Evolutionary conservation across 92 coral and sea anemone genomes (phyloP), one percentile per base, ranked within the genome.

Genomic region (Isaurus tuberculatus): DNA sequence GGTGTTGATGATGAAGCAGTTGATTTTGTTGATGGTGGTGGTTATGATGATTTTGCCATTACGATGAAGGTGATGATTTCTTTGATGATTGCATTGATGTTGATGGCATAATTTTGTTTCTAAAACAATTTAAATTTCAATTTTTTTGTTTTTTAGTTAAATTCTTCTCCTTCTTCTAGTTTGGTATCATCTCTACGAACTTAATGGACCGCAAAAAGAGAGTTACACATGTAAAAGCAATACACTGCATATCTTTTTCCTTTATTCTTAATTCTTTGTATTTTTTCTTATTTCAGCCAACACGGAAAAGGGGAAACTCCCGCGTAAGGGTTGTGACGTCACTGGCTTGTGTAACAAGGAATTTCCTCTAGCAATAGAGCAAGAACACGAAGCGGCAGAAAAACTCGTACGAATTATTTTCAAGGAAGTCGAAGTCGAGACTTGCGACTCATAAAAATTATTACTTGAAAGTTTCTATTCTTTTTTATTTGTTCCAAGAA

Each of bases 321-420:
- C 82, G 0, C 69, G 82, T 15, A 77, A 77, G 44, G 82, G 34
- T 37, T 60, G 70, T 33, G 82, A 77, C 55, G 55, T 77, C 33
- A 77, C 82, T 8, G 82, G 55, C 58, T 67, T 67, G 70, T 77
- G 82, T 49, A 77, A 77, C 15, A 44, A 77, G n/a, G 44, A 32
- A 23, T 77, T 58, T 36, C 49, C 69, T 13, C 82, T 77, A 53
- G 64, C 65, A 0, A 36, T 55, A 51, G 26, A 73, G 49, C 80
- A 74, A 7, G 82, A 77, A 60, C 13, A 61, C 69, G 82, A 77
- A 43, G 55, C 70, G 2, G 82, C 70, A 2, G 82, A 77, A 33
- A 77, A 77, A 57, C 70, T 77, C 26, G 82, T 77, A 70, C 69
- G 82, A 77, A 58, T 77, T 26, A 77, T 77, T 20, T 58, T 77